Percentiles rank a stretch among this genome's conserved stretches.
Conservation (phyloP, 2,113 vertebrate species). For the Corythaixoides concolor region DNA sequence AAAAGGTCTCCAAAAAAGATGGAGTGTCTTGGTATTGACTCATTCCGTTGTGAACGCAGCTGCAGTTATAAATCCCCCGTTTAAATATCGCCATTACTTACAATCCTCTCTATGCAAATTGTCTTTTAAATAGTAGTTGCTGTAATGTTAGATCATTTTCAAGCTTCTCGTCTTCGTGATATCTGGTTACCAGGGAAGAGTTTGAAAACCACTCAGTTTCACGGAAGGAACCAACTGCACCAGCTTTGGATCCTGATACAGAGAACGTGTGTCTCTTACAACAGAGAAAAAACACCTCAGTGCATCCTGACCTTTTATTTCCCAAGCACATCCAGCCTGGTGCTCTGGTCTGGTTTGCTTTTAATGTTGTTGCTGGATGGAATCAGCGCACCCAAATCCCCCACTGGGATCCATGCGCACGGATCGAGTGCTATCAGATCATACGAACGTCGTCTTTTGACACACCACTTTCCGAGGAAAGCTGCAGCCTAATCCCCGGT, state of each 20-base stretch:
- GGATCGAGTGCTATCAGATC: not conserved
- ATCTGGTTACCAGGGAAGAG: not conserved
- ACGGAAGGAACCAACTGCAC: not conserved
- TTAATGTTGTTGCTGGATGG: not conserved
- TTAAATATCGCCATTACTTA: not conserved
- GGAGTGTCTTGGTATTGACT: not conserved
- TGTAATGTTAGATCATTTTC: not conserved
- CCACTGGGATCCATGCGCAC: not conserved
- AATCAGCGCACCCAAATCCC: not conserved
- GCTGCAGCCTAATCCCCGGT: slow-evolving; percentile 51
- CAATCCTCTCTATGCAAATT: not conserved
- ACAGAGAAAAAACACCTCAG: not conserved
- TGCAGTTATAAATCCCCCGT: not conserved
- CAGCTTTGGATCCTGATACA: not conserved
- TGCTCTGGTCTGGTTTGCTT: not conserved
- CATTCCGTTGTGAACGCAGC: not conserved
- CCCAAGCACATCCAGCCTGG: not conserved
- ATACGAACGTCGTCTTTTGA: not conserved
- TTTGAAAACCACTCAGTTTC: not conserved
- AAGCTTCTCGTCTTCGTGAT: not conserved
- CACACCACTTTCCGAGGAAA: not conserved
- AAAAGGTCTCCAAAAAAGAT: not conserved
- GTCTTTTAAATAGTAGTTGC: not conserved
- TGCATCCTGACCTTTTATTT: not conserved
- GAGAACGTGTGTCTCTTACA: not conserved